Base-by-base conservation (phyloP, 2,113 vertebrate species). In the Scalopus aquaticus region DNA sequence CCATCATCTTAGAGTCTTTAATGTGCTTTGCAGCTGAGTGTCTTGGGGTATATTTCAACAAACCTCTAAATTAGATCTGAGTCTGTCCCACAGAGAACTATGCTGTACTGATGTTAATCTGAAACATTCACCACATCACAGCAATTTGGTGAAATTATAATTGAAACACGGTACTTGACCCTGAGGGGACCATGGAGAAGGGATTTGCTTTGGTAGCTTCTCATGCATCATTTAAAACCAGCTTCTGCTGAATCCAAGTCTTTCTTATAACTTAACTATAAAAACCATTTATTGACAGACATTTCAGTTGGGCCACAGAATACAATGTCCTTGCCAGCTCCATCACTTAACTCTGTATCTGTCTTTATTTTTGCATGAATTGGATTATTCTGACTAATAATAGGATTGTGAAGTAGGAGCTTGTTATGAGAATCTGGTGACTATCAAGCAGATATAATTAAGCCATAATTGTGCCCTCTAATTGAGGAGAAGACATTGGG, bases 11-110 rank as follows among this genome's bases (percentile, higher is more conserved):
- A 64, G 87, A 96, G 94, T 44, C 97, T 95, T 97, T 97, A 97
- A 96, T 95, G 73, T 74, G 56, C 97, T 97, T 96, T 96, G 32
- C 95, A 97, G 93, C 93, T 96, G 96, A 65, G 56, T 30, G 39
- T 87, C 58, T 97, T 39, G 91, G 93, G 70, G 74, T 90, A 6
- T 92, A 94, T 88, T 74, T 85, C 90, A 96, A 78, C 86, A 86
- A 92, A 49, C 81, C 85, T 93, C 90, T 13, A 0, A 76, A 92
- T 85, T 73, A 30, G 67, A 62, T 22, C 69, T 60, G 76, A 35
- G 83, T 87, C 54, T 19, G 67, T 28, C 22, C 30, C 26, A 12
- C 19, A 54, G 86, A 26, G 92, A 94, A 83, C 12, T 1, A 37
- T 79, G 72, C 72, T 85, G 49, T 7, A 1, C 1, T 11, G 1